A percentile compares a stretch with the other conserved stretches of the same genome.
phyloP scores from a whole-genome alignment of 2,113 vertebrate genomes.

The Nannospalax galili region DNA sequence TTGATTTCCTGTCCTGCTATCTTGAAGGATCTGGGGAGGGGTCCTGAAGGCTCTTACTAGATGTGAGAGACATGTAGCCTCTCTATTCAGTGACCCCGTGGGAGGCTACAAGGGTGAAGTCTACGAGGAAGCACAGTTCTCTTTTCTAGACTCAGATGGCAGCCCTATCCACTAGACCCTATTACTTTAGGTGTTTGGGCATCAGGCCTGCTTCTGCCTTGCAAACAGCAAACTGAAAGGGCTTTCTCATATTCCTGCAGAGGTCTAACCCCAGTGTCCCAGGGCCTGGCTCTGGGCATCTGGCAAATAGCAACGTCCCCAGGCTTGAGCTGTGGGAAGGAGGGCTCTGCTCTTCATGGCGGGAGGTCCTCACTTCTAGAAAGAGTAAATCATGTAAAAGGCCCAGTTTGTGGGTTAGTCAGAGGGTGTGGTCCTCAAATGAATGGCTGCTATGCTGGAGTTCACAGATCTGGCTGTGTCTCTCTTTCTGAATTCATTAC shows the following conservation, averaged over 20 bases:
- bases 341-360: background rate
- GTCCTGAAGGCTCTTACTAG: background rate
- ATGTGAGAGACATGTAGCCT: accelerated
- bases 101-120: background rate
- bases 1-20: background rate
- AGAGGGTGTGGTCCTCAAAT: background rate
- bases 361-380: background rate
- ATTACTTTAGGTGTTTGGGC: too few relatives aligned
- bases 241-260: too few relatives aligned
- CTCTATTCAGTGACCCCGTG: background rate
- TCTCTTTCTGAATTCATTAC: background rate
- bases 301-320: background rate
- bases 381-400: background rate
- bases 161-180: too few relatives aligned
- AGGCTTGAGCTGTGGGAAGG: background rate
- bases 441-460: background rate
- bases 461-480: background rate
- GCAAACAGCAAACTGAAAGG: background rate
- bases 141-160: background rate
- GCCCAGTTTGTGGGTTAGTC: background rate
- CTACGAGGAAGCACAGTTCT: too few relatives aligned
- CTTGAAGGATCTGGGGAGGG: background rate
- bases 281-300: background rate
- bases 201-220: background rate
- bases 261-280: background rate